Percentiles rank a stretch among this genome's conserved stretches.
Conservation (phyloP, 2,113 vertebrate genomes). For the Sinocyclocheilus maitianheensis region DNA sequence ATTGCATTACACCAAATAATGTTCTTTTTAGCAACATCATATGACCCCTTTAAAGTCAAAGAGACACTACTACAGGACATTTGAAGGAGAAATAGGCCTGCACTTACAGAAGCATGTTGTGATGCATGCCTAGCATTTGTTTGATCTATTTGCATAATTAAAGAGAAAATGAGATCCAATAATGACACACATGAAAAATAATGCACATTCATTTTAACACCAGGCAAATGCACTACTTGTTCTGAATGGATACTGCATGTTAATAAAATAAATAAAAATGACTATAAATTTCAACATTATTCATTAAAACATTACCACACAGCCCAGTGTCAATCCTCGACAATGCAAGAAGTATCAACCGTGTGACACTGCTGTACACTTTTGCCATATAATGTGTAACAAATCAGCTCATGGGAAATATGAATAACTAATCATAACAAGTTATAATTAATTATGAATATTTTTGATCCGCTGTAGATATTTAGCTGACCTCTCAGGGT, state of each 20-base stretch:
- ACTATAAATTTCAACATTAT: no score
- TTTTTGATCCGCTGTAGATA: no score
- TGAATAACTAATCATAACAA: no score
- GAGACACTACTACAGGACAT: background rate
- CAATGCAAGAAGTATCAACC: no score
- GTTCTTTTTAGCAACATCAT: no score
- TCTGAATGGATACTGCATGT: no score
- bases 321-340: no score
- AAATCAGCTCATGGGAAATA: no score
- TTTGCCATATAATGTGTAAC: background rate
- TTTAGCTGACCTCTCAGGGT: no score
- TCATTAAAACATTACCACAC: background rate
- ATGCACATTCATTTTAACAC: background rate
- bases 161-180: background rate
- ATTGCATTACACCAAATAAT: no score
- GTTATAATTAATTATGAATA: no score
- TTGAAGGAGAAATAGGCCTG: background rate
- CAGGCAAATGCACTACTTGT: background rate
- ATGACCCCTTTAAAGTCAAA: background rate
- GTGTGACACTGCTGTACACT: background rate
- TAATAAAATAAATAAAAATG: no score
- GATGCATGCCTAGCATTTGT: background rate
- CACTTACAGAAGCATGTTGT: background rate
- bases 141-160: background rate
- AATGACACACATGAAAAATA: background rate